Evolutionary conservation across 2,113 vertebrate species (phyloP).

Genomic region (Chamaetylas fuelleborni): DNA sequence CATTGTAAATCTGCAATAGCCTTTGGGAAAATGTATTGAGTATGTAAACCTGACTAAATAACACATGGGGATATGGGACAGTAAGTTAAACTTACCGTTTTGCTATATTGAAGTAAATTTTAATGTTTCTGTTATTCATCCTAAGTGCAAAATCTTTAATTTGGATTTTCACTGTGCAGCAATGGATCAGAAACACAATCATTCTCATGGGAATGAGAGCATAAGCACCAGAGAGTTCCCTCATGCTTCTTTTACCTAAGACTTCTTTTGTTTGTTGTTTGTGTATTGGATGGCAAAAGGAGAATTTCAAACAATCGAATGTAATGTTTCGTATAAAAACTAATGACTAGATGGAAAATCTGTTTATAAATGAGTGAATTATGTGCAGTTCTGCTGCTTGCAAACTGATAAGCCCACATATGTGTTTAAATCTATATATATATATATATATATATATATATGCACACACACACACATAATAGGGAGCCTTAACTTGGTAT

Average conservation of each 20-base stretch:
- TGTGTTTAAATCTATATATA: background rate
- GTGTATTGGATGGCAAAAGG: background rate
- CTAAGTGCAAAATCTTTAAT: slow-evolving; percentile 15
- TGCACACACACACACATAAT: background rate
- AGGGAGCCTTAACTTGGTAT: background rate
- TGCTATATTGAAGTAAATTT: background rate
- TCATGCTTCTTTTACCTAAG: background rate
- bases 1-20: slow-evolving; percentile 16
- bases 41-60: slow-evolving; percentile 12
- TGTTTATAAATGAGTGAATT: background rate
- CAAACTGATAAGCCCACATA: background rate
- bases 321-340: background rate
- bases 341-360: background rate
- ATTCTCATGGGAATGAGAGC: background rate
- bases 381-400: background rate
- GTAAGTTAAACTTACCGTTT: background rate
- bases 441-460: background rate
- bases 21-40: slow-evolving; percentile 37
- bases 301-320: background rate
- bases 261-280: background rate
- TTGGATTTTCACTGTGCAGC: background rate
- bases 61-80: background rate
- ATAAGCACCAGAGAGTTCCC: background rate
- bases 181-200: background rate
- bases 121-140: background rate